Evolutionary conservation across 2,797 vertebrate species (phyloP), one percentile per base, ranked within the genome.

Genomic region (Gephyroberyx darwinii): DNA sequence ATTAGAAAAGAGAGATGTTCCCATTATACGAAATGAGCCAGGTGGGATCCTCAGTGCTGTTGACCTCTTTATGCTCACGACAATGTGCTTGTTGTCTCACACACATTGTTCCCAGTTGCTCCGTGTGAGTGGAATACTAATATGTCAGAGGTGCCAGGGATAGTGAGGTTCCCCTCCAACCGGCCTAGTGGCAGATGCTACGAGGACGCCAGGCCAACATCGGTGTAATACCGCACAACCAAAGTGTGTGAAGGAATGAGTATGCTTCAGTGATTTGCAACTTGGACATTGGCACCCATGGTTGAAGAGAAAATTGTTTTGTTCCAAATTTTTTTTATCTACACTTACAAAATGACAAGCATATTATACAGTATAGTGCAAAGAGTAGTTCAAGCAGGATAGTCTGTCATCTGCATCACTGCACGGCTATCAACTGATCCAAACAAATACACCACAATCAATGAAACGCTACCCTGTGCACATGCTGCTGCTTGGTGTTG

Each of bases 141-240:
- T 86, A 79, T 69, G 33, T 52, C 79, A 68, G 77, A 74, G 79
- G 65, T 75, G 76, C 70, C 52, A 61, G 41, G 84, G 82, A 84
- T 80, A 45, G 74, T 59, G 60, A 86, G 81, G 79, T 86, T 88
- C 77, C 78, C 81, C 54, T 65, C 77, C 85, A 86, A 87, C 89
- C 90, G 89, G 85, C 82, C 52, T 17, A 22, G 26, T 33, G 30
- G 19, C 30, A 33, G 26, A 8, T 16, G 8, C 17, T 37, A 39
- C 19, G 83, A 86, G 78, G 88, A 86, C 86, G 87, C 87, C 86
- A 81, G 79, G 80, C 72, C 76, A 68, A 76, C 77, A 81, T 86
- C 85, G 78, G 33, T 35, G 33, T 26, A 26, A 26, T 26, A 26
- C 26, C 2, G 26, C 26, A 26, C 26, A 26, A 26, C 26, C 26